Percentiles rank a stretch among this genome's conserved stretches.
Conservation (phyloP, 1,140 invertebrate genomes). For the Diplogasteroides magnus region DNA sequence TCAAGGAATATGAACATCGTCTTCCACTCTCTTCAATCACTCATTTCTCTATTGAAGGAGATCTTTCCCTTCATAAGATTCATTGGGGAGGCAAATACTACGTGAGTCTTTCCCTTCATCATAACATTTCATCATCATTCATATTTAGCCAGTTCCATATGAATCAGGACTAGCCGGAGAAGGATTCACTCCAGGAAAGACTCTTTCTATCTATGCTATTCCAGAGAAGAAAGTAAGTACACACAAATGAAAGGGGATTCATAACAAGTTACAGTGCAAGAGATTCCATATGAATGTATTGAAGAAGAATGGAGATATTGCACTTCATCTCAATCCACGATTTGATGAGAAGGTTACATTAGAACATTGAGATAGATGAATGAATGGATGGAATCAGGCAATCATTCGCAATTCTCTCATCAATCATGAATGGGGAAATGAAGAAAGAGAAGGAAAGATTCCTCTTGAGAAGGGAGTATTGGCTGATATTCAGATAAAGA, state of each 20-base stretch:
- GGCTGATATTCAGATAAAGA: conserved; percentile 50
- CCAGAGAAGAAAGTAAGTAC: conserved; percentile 55
- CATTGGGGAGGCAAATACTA: conserved; percentile 53
- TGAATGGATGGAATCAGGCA: conserved; percentile 28
- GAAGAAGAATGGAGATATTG: conserved; percentile 54
- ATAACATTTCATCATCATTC: conserved; percentile 7
- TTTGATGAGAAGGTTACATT: conserved; percentile 51
- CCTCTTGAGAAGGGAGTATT: conserved; percentile 43
- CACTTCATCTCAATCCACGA: conserved; percentile 50
- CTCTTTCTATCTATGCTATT: conserved; percentile 44
- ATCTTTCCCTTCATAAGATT: conserved; percentile 40
- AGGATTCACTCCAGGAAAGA: conserved; percentile 49
- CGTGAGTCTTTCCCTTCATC: conserved; percentile 25
- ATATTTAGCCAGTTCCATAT: conserved; percentile 52
- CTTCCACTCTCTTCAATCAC: conserved; percentile 38
- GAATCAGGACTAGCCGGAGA: conserved; percentile 47
- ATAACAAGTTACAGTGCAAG: too few relatives aligned
- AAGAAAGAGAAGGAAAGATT: conserved; percentile 50
- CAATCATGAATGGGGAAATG: conserved; percentile 49
- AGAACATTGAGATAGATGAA: not conserved
- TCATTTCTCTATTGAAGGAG: conserved; percentile 54
- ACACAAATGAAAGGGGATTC: too few relatives aligned
- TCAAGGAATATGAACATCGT: conserved; percentile 52
- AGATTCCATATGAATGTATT: conserved; percentile 53
- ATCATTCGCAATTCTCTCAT: conserved; percentile 48